These are phyloP conservation scores for Ailuropoda melanoleuca DNA, from an alignment of 2,113 vertebrate genomes.

Conservation along the genomic window DNA sequence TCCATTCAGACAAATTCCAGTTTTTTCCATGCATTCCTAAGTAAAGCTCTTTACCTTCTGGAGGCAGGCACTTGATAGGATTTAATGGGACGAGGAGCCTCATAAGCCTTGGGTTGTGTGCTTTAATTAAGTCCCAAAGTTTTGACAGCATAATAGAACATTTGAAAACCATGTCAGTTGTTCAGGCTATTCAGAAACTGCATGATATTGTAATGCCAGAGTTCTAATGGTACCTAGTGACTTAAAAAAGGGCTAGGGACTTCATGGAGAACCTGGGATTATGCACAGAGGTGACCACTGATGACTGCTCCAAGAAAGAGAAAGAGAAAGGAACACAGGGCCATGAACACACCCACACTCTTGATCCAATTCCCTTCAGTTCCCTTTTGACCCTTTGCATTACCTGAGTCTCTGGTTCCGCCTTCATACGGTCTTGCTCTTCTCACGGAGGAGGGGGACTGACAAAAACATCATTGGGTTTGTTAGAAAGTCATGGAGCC, in stretches of 20 bases:
- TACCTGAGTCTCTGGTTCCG: neutral
- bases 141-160: neutral
- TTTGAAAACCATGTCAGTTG: neutral
- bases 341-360: neutral
- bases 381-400: neutral
- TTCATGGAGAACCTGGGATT: neutral
- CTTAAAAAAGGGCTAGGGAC: neutral
- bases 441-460: neutral
- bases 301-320: neutral
- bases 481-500: neutral
- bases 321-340: neutral
- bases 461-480: neutral
- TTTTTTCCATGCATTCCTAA: neutral
- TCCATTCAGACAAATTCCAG: neutral
- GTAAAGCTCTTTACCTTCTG: neutral
- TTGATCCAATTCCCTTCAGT: neutral
- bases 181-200: neutral
- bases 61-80: neutral
- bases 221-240: neutral
- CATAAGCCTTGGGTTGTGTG: neutral
- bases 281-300: neutral
- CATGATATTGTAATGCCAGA: neutral
- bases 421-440: neutral
- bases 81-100: neutral
- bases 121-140: neutral